Percentiles rank a stretch among this genome's conserved stretches.
These are phyloP conservation scores for Corythornis madagascariensis DNA, from an alignment of 2,113 vertebrate genomes.

Conservation along the genomic window DNA sequence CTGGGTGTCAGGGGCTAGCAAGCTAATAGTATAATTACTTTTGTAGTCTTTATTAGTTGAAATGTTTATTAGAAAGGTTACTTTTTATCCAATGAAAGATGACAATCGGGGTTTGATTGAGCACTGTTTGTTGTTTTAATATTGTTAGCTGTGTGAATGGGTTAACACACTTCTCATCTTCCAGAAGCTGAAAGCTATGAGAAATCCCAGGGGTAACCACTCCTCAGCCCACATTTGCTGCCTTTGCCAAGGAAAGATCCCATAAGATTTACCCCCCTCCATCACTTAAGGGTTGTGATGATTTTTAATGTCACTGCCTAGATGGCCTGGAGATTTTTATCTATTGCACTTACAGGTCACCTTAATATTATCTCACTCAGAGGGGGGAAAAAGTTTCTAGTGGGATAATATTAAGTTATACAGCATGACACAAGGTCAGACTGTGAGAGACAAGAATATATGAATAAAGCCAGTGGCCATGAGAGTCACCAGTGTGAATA, in stretches of 20 bases:
- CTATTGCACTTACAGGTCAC: conserved; percentile 74
- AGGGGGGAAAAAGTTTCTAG: conserved; percentile 66
- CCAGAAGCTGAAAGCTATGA: conserved; percentile 30
- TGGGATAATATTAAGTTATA: conserved; percentile 76
- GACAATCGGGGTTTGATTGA: conserved; percentile 61
- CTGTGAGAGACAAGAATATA: conserved; percentile 73
- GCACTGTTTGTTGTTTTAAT: conserved; percentile 71
- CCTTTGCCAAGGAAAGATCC: conserved; percentile 59
- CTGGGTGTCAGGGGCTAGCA: neutral
- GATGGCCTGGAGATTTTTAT: conserved; percentile 76
- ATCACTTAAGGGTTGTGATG: conserved; percentile 71
- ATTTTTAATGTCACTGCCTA: conserved; percentile 75
- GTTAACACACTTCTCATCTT: conserved; percentile 52
- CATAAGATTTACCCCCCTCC: conserved; percentile 45
- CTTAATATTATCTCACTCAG: conserved; percentile 72
- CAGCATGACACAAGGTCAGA: conserved; percentile 72
- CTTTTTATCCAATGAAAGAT: conserved; percentile 58
- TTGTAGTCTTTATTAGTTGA: conserved; percentile 42
- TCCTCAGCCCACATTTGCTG: conserved; percentile 54
- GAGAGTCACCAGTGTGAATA: conserved; percentile 47
- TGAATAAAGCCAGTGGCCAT: conserved; percentile 76
- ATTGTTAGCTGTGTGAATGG: conserved; percentile 64
- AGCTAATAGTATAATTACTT: conserved; percentile 53
- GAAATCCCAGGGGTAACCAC: conserved; percentile 36
- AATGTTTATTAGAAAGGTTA: conserved; percentile 55